Evolutionary conservation across 2,888 invertebrate species (phyloP), one percentile per base, ranked within the genome.

Genomic region (Alviniconcha strummeri): DNA sequence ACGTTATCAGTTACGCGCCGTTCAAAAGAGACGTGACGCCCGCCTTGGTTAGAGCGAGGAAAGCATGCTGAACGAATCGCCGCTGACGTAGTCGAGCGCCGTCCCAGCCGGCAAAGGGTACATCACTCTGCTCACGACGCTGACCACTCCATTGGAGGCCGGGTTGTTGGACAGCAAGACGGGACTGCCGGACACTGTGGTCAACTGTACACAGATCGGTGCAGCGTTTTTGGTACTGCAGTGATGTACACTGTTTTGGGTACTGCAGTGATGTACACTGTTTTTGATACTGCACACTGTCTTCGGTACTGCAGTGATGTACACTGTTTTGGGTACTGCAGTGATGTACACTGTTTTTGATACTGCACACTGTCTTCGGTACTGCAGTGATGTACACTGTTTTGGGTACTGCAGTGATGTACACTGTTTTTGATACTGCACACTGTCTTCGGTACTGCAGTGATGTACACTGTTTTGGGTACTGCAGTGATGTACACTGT

Each of bases 101-200:
- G 80, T 84, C 5, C 83, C 82, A 11, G 84, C 77, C 11, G 89
- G 88, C 36, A 89, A 80, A 11, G 88, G 89, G 74, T 84, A 88
- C 83, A 89, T 85, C 56, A 89, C 89, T 17, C 84, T 84, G 57
- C 87, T 86, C 52, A 89, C 81, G 69, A 89, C 85, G 83, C 87
- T 87, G 19, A 89, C 87, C 13, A 88, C 87, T 6, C 89, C 89
- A 75, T 89, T 89, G 15, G 87, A 85, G 19, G 88, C 87, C 15
- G 84, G 84, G 76, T 86, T 84, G 78, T 89, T 87, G 6, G 85
- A 84, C 57, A 85, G 78, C 0, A 87, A 83, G 6, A 89, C 86
- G 57, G 84, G 64, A 11, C 85, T 85, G 54, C 89, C 89, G 19
- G 88, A 87, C 8, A 87, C 85, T 36, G 86, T 88, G 52, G 88